Base-by-base conservation (phyloP, 2,113 vertebrate genomes). In the Siphamia tubifer region DNA sequence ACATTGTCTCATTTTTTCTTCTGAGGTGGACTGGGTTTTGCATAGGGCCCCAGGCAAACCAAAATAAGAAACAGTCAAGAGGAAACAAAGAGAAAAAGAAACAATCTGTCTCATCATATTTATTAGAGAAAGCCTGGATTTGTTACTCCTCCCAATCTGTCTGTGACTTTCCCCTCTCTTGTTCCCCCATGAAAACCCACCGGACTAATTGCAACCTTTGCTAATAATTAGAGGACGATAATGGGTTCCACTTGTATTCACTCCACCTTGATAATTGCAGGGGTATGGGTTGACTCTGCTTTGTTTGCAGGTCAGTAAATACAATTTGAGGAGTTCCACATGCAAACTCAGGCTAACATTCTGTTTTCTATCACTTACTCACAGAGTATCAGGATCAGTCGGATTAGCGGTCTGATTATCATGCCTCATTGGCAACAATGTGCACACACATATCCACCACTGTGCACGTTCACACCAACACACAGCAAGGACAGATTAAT, bases 401-500 rank as follows among this genome's bases (percentile, higher is more conserved):
- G 75, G 71, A 71, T 85, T 65, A 74, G 23, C 38, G 23, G 55
- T 64, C 51, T 77, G 79, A 81, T 85, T 81, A 79, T 68, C 53
- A 51, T 36, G 74, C 65, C 52, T 67, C 70, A 35, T 34, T 56
- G 57, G 57, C 56, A 28, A 61, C 43, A 28, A 13, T 17, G 44
- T 2, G 2, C 36, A 12, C 27, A 28, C 47, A 39, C 34, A 48
- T 38, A 61, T n/a, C n/a, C 2, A 47, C 11, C 64, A 28, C 53
- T 39, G 43, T 20, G 30, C 60, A 39, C 17, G 21, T 20, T 34
- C 35, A 25, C 17, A 47, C 15, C 38, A 19, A 36, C 36, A 56
- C 30, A 49, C 35, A 60, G 88, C 86, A 89, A 79, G 79, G 65
- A 77, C 68, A 80, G 77, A 88, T 88, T 91, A 90, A 90, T 91